These are phyloP conservation scores for Brassicogethes aeneus DNA, from an alignment of 2,888 invertebrate genomes.

Conservation along the genomic window DNA sequence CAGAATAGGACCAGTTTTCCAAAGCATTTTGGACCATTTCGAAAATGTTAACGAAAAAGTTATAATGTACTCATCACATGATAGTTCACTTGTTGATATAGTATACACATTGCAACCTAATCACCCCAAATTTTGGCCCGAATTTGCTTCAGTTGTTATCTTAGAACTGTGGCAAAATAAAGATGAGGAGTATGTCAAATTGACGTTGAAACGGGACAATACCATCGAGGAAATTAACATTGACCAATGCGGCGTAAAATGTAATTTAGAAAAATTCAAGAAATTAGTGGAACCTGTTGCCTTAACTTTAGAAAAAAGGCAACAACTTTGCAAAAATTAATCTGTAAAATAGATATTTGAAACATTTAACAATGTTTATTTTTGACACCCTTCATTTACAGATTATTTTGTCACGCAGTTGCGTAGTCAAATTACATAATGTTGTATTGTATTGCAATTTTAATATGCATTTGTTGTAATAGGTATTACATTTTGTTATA, in stretches of 20 bases:
- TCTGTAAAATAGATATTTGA: no score
- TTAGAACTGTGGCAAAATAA: background rate
- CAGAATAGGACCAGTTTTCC: background rate
- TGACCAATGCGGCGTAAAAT: background rate
- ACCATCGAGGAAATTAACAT: background rate
- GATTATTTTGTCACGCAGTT: no score
- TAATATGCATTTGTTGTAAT: no score
- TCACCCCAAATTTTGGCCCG: background rate
- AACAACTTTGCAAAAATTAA: background rate
- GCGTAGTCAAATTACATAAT: no score
- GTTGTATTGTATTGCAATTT: no score
- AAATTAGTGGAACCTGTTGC: background rate
- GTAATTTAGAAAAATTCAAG: background rate
- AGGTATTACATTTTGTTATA: no score
- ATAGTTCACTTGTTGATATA: background rate
- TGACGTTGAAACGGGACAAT: background rate
- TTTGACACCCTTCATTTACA: no score
- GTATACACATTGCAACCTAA: background rate
- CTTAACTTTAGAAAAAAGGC: no score
- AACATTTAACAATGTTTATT: no score
- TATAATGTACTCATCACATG: background rate
- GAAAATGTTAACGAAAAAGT: background rate
- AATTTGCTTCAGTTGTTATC: background rate
- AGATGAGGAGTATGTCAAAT: background rate
- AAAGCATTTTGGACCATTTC: background rate